These are phyloP conservation scores for Drosophila pectinifera DNA, from an alignment of 1,140 invertebrate species.

Conservation along the genomic window DNA sequence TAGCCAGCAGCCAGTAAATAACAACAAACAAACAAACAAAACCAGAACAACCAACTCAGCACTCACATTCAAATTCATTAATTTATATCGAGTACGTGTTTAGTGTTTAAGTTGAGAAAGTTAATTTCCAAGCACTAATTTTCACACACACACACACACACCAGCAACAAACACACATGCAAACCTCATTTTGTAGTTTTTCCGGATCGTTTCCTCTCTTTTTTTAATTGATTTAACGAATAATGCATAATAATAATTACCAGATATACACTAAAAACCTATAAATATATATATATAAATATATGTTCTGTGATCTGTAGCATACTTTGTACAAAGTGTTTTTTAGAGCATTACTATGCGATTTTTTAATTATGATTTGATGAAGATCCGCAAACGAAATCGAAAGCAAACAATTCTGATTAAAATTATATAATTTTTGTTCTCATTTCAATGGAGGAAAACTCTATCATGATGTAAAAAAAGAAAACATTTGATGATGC, in stretches of 20 bases:
- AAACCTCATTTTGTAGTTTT: slow-evolving; percentile 74
- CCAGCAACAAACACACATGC: slow-evolving; percentile 22
- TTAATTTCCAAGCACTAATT: slow-evolving; percentile 64
- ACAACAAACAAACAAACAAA: slow-evolving; percentile 25
- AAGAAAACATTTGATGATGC: slow-evolving; percentile 46
- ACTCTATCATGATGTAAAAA: slow-evolving; percentile 51
- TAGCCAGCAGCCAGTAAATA: slow-evolving; percentile 56
- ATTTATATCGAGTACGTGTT: slow-evolving; percentile 59
- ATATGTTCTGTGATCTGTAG: slow-evolving; percentile 84
- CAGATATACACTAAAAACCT: slow-evolving; percentile 64
- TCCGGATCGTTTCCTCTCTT: slow-evolving; percentile 58
- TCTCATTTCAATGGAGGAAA: slow-evolving; percentile 41
- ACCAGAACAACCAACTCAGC: slow-evolving; percentile 49
- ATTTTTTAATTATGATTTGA: slow-evolving; percentile 70
- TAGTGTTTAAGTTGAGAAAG: slow-evolving; percentile 51
- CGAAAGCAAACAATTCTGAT: slow-evolving; percentile 33
- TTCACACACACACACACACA: slow-evolving; percentile 58
- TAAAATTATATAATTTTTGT: slow-evolving; percentile 40
- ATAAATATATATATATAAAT: slow-evolving; percentile 72
- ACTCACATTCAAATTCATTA: slow-evolving; percentile 65
- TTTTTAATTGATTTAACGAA: slow-evolving; percentile 54
- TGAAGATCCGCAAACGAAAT: slow-evolving; percentile 37
- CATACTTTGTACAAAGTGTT: slow-evolving; percentile 84
- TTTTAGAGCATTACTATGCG: slow-evolving; percentile 79
- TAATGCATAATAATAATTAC: slow-evolving; percentile 62